A percentile compares a stretch with the other conserved stretches of the same genome.
Conservation (phyloP, 2,113 vertebrate genomes). For the Lagopus leucura region DNA sequence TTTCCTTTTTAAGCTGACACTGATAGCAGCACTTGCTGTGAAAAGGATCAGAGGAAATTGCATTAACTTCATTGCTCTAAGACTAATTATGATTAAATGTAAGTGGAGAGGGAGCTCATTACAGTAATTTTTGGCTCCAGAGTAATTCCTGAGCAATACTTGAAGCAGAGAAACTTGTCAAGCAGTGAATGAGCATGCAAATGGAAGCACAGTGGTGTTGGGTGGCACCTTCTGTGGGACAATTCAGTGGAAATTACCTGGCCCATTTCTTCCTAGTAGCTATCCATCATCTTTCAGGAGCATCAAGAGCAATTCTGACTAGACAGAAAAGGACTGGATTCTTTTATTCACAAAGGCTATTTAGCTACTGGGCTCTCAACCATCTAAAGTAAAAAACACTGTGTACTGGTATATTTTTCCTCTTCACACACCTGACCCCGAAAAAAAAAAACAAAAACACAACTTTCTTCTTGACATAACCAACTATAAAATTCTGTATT, state of each 20-base stretch:
- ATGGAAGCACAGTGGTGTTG: neutral
- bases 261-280: constrained; percentile 6
- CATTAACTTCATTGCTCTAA: constrained; percentile 61
- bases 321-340: neutral
- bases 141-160: neutral
- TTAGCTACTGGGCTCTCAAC: neutral
- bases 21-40: constrained; percentile 16
- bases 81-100: constrained; percentile 56
- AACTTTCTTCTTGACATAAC: neutral
- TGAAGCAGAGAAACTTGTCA: constrained; percentile 12
- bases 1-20: neutral
- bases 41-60: constrained; percentile 54
- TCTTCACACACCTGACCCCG: neutral
- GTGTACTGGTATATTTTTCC: neutral
- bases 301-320: neutral
- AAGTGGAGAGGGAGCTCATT: neutral
- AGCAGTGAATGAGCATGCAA: neutral
- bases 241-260: neutral
- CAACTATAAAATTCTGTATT: neutral
- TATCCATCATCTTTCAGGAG: constrained; percentile 22
- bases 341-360: neutral
- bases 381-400: neutral
- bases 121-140: constrained; percentile 6
- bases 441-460: too few species aligned
- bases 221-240: constrained; percentile 1